Base-by-base conservation (phyloP, 1,140 invertebrate species). In the Drosophila dunni region DNA sequence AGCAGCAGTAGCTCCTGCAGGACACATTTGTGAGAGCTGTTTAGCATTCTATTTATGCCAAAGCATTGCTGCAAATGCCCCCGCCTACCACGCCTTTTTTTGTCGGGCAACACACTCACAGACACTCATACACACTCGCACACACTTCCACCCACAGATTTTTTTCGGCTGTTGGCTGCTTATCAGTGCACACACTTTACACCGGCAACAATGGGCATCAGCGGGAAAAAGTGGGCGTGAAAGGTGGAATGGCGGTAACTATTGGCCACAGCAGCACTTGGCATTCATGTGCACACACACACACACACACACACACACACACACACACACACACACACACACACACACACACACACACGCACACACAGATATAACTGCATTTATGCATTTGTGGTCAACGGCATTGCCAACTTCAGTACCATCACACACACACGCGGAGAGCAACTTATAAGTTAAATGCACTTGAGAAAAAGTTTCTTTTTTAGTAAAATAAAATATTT, bases 11-110 rank as follows among this genome's bases (percentile, higher is more conserved):
- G 40, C 61, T 66, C 62, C 57, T 72, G 44, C 58, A 75, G 72
- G 72, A 69, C 72, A 69, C 71, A 75, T 75, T 75, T 75, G 72
- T 44, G 66, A 38, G 72, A 69, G 40, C 72, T 75, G 67, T 75
- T 75, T 75, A 75, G 72, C 72, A 75, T 75, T 70, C 58, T 75
- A 75, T 75, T 75, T 75, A 75, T 75, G 70, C 66, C 70, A 33
- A 46, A 68, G 64, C 70, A 51, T 65, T 24, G 62, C 61, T 20
- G 17, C 36, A 17, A 13, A 10, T 17, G 9, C 17, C 20, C 29
- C 9, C 29, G 11, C 0, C 4, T 10, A 6, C 51, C 7, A 11
- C 51, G 1, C 34, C n/a, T 2, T 11, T n/a, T 11, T 17, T 57
- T n/a, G 4, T 4, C 7, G 10, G 8, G 10, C 36, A 8, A 8